Percentiles rank a stretch among this genome's conserved stretches.
These are phyloP conservation scores for Pseudopleuronectes americanus DNA, from an alignment of 2,797 vertebrate species.

Conservation along the genomic window DNA sequence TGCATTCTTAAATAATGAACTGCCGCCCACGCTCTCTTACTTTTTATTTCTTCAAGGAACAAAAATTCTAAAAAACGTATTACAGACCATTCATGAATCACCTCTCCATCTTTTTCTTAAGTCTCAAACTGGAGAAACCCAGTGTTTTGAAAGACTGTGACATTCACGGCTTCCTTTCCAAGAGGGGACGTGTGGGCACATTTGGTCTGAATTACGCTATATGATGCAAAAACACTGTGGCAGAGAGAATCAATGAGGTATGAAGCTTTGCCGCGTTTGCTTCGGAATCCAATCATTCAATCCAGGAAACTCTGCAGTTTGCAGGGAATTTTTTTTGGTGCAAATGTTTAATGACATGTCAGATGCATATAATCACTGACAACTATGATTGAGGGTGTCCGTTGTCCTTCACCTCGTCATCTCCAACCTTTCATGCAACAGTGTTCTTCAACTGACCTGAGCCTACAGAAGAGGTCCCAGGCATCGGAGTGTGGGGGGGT, in stretches of 20 bases:
- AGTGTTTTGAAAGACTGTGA: slow-evolving; percentile 4
- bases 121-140: slow-evolving; percentile 15
- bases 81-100: not conserved
- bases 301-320: slow-evolving; percentile 34
- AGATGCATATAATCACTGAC: slow-evolving; percentile 32
- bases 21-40: no score
- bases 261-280: slow-evolving; percentile 69
- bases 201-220: slow-evolving; percentile 72
- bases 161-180: slow-evolving; percentile 48
- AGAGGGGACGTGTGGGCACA: slow-evolving; percentile 60
- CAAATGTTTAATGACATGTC: slow-evolving; percentile 55
- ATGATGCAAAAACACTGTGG: slow-evolving; percentile 59
- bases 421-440: slow-evolving; percentile 5
- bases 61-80: no score
- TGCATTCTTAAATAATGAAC: no score
- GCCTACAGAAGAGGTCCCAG: slow-evolving; percentile 16
- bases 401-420: slow-evolving; percentile 30
- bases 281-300: slow-evolving; percentile 72
- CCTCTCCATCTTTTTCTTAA: no score
- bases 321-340: slow-evolving; percentile 7
- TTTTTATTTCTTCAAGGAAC: no score
- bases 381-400: slow-evolving; percentile 28
- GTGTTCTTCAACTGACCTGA: slow-evolving; percentile 17
- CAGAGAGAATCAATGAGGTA: slow-evolving; percentile 72
- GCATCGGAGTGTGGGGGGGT: slow-evolving; percentile 23